A percentile compares a stretch with the other conserved stretches of the same genome.
phyloP scores from a whole-genome alignment of 2,797 vertebrate genomes.

The Peromyscus eremicus region DNA sequence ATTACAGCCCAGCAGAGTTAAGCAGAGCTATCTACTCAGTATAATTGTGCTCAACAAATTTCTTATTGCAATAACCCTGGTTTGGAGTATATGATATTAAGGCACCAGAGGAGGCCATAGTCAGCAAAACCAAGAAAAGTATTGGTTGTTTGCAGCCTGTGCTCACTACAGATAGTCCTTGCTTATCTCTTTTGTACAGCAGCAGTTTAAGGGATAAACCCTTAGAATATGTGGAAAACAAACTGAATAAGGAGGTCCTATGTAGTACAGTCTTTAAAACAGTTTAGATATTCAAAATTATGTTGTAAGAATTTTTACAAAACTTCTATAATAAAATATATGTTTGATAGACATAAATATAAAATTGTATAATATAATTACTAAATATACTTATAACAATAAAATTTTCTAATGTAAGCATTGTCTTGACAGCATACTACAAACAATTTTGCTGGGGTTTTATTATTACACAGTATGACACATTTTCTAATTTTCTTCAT shows the following conservation, averaged over 20 bases:
- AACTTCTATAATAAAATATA: neutral
- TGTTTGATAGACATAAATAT: neutral
- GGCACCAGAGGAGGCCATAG: neutral
- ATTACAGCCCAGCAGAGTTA: slow-evolving; percentile 65
- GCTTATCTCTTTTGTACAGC: neutral
- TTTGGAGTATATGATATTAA: slow-evolving; percentile 26
- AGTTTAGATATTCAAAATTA: neutral
- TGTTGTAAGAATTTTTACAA: slow-evolving; percentile 33
- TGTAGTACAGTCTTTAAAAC: neutral
- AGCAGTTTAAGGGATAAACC: neutral
- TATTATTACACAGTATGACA: neutral
- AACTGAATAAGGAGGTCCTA: neutral
- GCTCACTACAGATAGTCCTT: neutral
- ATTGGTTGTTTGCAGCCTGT: neutral
- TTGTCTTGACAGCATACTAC: neutral
- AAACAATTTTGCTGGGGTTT: neutral
- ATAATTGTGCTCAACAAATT: slow-evolving; percentile 72
- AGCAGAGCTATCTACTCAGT: slow-evolving; percentile 41
- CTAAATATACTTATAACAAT: neutral
- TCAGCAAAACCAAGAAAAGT: slow-evolving; percentile 33
- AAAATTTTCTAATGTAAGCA: neutral
- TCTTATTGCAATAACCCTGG: slow-evolving; percentile 20
- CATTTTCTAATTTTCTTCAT: slow-evolving; percentile 41
- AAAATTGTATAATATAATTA: neutral
- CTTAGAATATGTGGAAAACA: slow-evolving; percentile 12